Conservation (phyloP, 2,113 vertebrate genomes). For the Isurus oxyrinchus region DNA sequence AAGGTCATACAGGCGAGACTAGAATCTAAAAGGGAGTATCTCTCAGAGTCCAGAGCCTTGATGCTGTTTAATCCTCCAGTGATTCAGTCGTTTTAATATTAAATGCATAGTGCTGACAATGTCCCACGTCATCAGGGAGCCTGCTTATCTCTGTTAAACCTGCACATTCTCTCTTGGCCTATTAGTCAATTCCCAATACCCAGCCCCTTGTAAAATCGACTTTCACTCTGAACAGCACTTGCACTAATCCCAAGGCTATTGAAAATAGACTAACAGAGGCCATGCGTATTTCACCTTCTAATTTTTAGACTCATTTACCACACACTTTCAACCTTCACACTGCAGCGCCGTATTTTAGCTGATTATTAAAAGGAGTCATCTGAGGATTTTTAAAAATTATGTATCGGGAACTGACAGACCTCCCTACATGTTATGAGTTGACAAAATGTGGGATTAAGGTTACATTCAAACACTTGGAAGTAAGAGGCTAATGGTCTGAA, state of each 20-base stretch:
- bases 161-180: background rate
- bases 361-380: background rate
- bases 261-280: background rate
- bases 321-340: background rate
- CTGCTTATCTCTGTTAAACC: conserved; percentile 26
- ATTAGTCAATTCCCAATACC: conserved; percentile 10
- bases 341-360: background rate
- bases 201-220: background rate
- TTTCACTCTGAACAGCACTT: background rate
- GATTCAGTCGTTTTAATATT: background rate
- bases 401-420: background rate
- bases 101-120: conserved; percentile 1
- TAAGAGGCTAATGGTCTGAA: background rate
- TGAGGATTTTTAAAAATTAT: background rate
- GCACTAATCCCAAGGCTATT: background rate
- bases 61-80: background rate
- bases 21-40: background rate
- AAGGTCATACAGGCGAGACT: background rate
- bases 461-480: background rate
- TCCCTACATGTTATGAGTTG: background rate
- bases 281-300: background rate
- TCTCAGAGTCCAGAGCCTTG: background rate
- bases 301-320: background rate
- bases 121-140: background rate
- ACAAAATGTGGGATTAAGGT: background rate